Percentiles rank a stretch among this genome's conserved stretches.
Evolutionary conservation across 2,888 invertebrate genomes (phyloP).

Genomic region (Melanophora roralis): DNA sequence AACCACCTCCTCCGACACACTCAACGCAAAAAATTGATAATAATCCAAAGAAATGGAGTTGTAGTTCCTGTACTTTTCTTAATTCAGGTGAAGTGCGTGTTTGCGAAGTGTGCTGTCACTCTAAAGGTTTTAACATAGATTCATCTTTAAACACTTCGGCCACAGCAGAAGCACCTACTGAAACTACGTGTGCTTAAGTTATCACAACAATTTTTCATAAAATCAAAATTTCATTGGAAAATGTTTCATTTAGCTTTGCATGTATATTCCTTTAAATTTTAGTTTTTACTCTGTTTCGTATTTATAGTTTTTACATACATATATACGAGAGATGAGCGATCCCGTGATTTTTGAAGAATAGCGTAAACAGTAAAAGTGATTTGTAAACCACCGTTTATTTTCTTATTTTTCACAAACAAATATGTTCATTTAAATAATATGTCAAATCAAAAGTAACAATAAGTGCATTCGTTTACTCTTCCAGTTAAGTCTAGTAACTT

Average conservation of each 20-base stretch:
- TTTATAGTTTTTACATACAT: too few relatives aligned
- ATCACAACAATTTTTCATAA: conserved; percentile 40
- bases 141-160: conserved; percentile 37
- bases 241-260: conserved; percentile 36
- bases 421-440: too few relatives aligned
- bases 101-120: conserved; percentile 84
- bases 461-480: too few relatives aligned
- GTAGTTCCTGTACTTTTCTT: conserved; percentile 82
- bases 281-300: too few relatives aligned
- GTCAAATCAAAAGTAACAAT: too few relatives aligned
- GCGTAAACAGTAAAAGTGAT: too few relatives aligned
- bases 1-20: conserved; percentile 61
- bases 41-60: conserved; percentile 80
- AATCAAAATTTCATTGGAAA: conserved; percentile 53
- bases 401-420: too few relatives aligned
- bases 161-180: background rate
- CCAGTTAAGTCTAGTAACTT: too few relatives aligned
- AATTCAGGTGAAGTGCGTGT: conserved; percentile 80
- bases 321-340: too few relatives aligned
- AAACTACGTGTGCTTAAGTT: conserved; percentile 47
- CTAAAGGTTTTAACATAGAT: conserved; percentile 76
- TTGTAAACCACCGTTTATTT: too few relatives aligned
- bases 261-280: too few relatives aligned
- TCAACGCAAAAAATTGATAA: conserved; percentile 70
- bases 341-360: too few relatives aligned